phyloP scores from a whole-genome alignment of 2,113 vertebrate species.

The Lepus americanus region DNA sequence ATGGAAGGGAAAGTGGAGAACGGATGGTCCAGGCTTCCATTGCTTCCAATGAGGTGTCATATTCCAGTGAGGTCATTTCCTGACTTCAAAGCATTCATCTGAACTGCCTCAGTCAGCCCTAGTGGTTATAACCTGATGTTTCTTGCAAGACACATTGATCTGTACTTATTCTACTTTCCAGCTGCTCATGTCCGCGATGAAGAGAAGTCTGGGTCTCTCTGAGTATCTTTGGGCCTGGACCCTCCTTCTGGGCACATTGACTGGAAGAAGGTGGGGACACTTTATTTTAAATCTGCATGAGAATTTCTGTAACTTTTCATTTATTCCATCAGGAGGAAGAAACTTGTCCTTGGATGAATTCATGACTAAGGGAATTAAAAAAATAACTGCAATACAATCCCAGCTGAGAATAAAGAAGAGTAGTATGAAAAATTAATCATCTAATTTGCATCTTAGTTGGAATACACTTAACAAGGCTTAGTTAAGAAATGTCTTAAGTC shows the following conservation, averaged over 20 bases:
- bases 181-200: conserved; percentile 92
- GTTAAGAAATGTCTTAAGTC: conserved; percentile 64
- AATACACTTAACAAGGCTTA: conserved; percentile 49
- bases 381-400: conserved; percentile 81
- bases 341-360: conserved; percentile 75
- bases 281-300: conserved; percentile 76
- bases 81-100: conserved; percentile 78
- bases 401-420: conserved; percentile 81
- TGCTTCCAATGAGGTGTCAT: conserved; percentile 67
- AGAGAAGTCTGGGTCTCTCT: conserved; percentile 89
- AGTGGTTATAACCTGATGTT: conserved; percentile 69
- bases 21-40: conserved; percentile 74
- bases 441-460: conserved; percentile 70
- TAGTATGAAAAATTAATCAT: conserved; percentile 79
- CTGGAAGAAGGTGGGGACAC: conserved; percentile 94
- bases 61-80: conserved; percentile 81
- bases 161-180: conserved; percentile 88
- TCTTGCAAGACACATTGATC: conserved; percentile 72
- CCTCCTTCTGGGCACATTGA: conserved; percentile 89
- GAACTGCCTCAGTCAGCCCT: conserved; percentile 79
- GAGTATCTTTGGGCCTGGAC: conserved; percentile 94
- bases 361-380: conserved; percentile 82
- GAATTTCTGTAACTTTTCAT: conserved; percentile 76
- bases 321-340: conserved; percentile 71
- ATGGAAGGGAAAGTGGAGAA: conserved; percentile 58